Conservation (phyloP, 2,797 vertebrate species). For the Chrosomus eos region DNA sequence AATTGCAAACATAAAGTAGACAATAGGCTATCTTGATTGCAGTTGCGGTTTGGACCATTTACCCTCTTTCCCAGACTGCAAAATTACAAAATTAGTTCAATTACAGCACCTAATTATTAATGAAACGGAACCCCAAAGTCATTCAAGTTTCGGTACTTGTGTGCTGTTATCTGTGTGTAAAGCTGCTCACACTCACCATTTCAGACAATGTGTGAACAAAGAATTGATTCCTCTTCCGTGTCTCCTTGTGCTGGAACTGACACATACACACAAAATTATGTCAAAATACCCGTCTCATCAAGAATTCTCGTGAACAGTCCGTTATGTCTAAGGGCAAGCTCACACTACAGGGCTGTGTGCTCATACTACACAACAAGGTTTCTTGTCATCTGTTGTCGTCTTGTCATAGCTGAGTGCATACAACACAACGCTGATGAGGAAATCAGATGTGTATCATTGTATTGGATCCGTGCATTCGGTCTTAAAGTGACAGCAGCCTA, state of each 20-base stretch:
- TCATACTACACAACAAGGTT: neutral
- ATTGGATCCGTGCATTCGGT: no score
- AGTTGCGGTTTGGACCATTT: neutral
- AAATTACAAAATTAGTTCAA: conserved; percentile 65
- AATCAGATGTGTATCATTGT: neutral
- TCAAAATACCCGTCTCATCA: neutral
- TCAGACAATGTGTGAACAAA: neutral
- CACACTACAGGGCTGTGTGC: neutral
- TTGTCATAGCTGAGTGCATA: neutral
- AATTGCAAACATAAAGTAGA: conserved; percentile 2
- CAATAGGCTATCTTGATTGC: conserved; percentile 1
- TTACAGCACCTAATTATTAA: conserved; percentile 68
- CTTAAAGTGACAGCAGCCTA: no score
- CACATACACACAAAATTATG: neutral
- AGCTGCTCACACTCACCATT: neutral
- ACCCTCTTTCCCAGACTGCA: conserved; percentile 6
- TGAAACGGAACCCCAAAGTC: conserved; percentile 60
- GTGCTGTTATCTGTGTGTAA: neutral
- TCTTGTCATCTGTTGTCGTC: neutral
- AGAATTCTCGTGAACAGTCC: neutral
- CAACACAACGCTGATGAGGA: neutral
- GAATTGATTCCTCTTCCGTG: no score
- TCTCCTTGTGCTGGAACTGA: no score
- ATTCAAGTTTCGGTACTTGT: conserved; percentile 36
- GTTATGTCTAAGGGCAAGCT: neutral